A percentile compares a stretch with the other conserved stretches of the same genome.
Conservation (phyloP, 2,113 vertebrate species). For the Asarcornis scutulata region DNA sequence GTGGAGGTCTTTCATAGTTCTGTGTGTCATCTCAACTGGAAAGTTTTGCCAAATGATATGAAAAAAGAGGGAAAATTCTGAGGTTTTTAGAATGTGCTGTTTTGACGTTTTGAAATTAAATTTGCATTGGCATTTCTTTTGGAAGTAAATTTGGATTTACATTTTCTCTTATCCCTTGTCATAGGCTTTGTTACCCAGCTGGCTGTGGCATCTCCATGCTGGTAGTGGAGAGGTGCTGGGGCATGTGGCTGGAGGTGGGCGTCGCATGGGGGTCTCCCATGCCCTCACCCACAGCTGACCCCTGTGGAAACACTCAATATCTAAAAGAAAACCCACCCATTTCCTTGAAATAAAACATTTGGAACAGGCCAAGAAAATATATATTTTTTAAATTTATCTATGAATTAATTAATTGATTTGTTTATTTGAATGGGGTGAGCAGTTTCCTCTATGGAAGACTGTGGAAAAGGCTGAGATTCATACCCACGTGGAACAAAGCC, state of each 20-base stretch:
- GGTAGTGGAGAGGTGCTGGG: not conserved
- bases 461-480: not conserved
- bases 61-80: not conserved
- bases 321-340: not conserved
- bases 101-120: not conserved
- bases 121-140: not conserved
- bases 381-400: not conserved
- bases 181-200: not conserved
- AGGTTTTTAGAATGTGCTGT: not conserved
- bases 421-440: not conserved
- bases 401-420: not conserved
- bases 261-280: not conserved
- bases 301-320: not conserved
- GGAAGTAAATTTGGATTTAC: not conserved
- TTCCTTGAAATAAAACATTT: not conserved
- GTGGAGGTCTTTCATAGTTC: not conserved
- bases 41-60: not conserved
- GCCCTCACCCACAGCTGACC: not conserved
- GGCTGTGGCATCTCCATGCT: accelerated
- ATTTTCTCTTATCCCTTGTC: not conserved
- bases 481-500: not conserved
- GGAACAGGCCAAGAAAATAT: not conserved
- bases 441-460: not conserved
- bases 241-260: not conserved
- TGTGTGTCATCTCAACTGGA: not conserved